Evolutionary conservation across 2,888 invertebrate species (phyloP), one percentile per base, ranked within the genome.

Genomic region (Alloscopus bannaensis): DNA sequence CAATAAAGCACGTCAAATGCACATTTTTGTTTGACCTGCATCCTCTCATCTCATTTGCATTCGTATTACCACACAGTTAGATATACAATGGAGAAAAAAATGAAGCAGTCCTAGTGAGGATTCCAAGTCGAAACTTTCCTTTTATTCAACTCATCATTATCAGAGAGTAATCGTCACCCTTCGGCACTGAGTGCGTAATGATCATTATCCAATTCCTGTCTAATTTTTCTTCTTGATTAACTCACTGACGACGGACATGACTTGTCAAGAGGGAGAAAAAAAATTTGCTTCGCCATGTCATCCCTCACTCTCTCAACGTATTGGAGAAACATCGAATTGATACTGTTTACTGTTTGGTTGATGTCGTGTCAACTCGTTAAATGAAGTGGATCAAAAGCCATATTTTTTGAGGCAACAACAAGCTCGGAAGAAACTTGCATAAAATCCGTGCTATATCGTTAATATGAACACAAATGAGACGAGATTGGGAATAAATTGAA

Each of bases 151-250:
- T 66, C 66, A 60, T 62, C 65, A 16, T 45, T 20, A 26, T 65
- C 47, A 22, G 47, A 36, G 36, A 65, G 65, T 68, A 75, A 75
- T 75, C 75, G 75, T 68, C 75, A 75, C 75, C 75, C 66, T 60
- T 65, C 6, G 29, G 66, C 65, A 60, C 36, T 59, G 20, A 18
- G 13, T 29, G 59, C 50, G 28, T 71, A 71, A 71, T 50, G 71
- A 71, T 70, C 57, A 50, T 70, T 47, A 59, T 45, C 31, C 59
- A 36, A 42, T 45, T 20, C 47, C 6, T 40, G 26, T 24, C 45
- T 42, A 11, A 70, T 45, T 50, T 60, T 40, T 42, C 40, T 11
- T 57, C n/a, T 3, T 69, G 22, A 36, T 20, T 40, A 62, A 2
- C 40, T 60, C 22, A 57, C 29, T 36, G 36, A 8, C 8, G 6